Conservation (phyloP, 2,797 vertebrate genomes). For the Chaunax sp. region DNA sequence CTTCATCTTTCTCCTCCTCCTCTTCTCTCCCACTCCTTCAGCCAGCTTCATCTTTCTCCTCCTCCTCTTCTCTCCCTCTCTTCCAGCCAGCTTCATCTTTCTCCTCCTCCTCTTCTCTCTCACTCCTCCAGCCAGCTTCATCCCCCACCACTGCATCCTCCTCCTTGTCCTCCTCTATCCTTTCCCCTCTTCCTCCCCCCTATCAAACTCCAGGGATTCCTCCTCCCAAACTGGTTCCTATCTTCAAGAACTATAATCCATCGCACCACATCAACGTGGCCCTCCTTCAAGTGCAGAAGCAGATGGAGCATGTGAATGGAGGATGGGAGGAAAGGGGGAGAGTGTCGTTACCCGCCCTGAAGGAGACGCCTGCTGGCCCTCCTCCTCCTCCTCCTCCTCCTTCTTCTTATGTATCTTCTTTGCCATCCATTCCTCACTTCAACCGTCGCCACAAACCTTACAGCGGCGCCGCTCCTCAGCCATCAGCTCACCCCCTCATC, state of each 20-base stretch:
- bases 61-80: background rate
- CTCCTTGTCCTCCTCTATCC: background rate
- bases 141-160: background rate
- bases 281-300: constrained; percentile 54
- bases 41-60: constrained; percentile 3
- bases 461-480: background rate
- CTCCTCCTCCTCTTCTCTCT: background rate
- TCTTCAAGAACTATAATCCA: constrained; percentile 70
- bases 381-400: background rate
- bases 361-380: background rate
- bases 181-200: background rate
- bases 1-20: background rate
- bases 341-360: constrained; percentile 13
- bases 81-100: background rate
- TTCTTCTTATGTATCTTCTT: background rate
- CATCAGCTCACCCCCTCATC: background rate
- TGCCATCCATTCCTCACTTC: constrained; percentile 14
- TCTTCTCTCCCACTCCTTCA: background rate
- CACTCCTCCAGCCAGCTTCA: constrained; percentile 4
- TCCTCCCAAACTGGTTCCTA: constrained; percentile 67
- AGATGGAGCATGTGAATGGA: constrained; percentile 43
- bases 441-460: background rate
- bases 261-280: constrained; percentile 43
- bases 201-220: background rate
- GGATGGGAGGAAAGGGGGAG: constrained; percentile 10